Base-by-base conservation (phyloP, 1,140 invertebrate genomes). In the Sminthurinus signatus region DNA sequence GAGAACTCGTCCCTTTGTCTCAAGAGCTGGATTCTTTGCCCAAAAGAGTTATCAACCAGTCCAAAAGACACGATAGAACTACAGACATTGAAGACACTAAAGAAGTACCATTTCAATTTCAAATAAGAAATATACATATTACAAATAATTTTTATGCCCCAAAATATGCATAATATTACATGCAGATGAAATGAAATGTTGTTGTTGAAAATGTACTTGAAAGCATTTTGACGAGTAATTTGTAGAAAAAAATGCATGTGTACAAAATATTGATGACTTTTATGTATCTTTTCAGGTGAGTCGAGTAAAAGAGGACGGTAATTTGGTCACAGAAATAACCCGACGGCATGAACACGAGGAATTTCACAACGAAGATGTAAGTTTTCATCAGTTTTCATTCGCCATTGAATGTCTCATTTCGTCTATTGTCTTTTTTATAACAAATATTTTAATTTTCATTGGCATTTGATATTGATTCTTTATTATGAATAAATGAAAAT, bases 41-140 rank as follows among this genome's bases (percentile, higher is more conserved):
- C 32, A 70, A 50, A 63, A 65, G 82, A 63, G 75, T 92, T 52
- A 79, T 91, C n/a, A 85, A 86, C 71, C 87, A 89, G 72, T 85
- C 85, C 2, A 82, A 81, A 65, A 85, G 85, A 66, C 86, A 84
- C 61, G 85, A 85, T 65, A 88, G 88, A 75, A 86, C 86, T 31
- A 84, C 88, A 70, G 89, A 91, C 77, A 90, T 89, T 52, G 89
- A 91, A 80, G 88, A 91, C 67, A 87, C 84, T 42, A 80, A 76
- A 70, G 75, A 82, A 74, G 73, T 77, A 42, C 5, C 15, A 36
- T 8, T 8, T 36, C 15, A 36, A 5, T 36, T 36, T 36, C 32
- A 36, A 36, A 36, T 36, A 15, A 8, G 15, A 36, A 36, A 36
- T 36, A 36, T 8, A 8, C 32, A 5, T 36, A 36, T 15, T 36